These are phyloP conservation scores for Sylvia borin DNA, from an alignment of 2,797 vertebrate species.

Conservation along the genomic window DNA sequence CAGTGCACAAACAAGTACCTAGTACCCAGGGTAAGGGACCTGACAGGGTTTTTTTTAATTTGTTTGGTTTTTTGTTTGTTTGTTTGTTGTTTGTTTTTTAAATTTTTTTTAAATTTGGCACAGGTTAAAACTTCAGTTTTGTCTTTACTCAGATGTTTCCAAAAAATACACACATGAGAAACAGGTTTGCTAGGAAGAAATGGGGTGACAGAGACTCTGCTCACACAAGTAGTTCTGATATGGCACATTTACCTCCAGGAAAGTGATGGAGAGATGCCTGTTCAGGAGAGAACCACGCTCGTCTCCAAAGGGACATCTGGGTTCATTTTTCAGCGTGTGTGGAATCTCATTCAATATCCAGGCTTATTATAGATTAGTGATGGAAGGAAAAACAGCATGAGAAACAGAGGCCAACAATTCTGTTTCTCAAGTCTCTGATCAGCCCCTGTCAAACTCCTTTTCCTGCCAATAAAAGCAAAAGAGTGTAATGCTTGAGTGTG, in stretches of 20 bases:
- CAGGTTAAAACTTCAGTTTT: not conserved
- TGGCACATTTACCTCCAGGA: not conserved
- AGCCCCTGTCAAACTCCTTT: not conserved
- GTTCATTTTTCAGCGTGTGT: not conserved
- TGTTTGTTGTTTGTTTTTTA: too few species aligned
- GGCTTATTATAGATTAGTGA: not conserved
- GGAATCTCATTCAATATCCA: not conserved
- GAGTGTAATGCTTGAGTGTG: not conserved
- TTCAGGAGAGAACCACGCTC: not conserved
- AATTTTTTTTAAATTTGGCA: not conserved
- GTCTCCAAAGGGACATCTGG: not conserved
- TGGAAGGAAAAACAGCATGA: not conserved
- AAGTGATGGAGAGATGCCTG: not conserved
- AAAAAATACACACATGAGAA: not conserved
- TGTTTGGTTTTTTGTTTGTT: too few species aligned
- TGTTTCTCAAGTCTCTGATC: not conserved
- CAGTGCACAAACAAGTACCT: not conserved
- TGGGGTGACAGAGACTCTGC: not conserved
- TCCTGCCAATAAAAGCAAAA: not conserved
- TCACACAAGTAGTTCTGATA: not conserved
- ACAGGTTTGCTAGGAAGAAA: not conserved
- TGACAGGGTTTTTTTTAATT: too few species aligned
- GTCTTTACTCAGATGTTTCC: not conserved
- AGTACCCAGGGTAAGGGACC: not conserved
- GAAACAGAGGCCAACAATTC: not conserved